A percentile compares a stretch with the other conserved stretches of the same genome.
phyloP scores from a whole-genome alignment of 2,888 invertebrate genomes.

The Conistra vaccinii region DNA sequence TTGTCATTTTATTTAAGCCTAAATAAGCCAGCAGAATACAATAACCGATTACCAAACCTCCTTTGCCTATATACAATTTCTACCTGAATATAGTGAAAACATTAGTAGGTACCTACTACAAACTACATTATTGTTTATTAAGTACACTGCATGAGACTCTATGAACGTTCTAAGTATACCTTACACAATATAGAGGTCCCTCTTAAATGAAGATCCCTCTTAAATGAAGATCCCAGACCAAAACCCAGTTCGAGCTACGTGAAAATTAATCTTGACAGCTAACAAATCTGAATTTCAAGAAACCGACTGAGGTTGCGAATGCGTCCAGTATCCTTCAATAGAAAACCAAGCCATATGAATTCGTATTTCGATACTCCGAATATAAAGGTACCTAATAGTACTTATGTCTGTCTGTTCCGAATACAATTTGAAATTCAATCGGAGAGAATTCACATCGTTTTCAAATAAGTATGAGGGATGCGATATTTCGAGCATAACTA shows the following conservation, averaged over 20 bases:
- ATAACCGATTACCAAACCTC: not conserved
- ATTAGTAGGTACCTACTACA: no score
- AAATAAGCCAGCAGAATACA: not conserved
- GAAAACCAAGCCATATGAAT: not conserved
- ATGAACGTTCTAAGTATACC: not conserved
- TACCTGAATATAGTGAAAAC: not conserved
- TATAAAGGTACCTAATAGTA: not conserved
- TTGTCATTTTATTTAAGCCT: not conserved
- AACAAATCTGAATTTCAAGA: constrained; percentile 11
- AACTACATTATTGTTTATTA: not conserved
- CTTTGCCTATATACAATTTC: not conserved
- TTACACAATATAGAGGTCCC: not conserved
- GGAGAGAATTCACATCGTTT: not conserved
- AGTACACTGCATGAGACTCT: not conserved
- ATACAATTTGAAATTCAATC: constrained; percentile 20
- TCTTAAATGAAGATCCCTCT: not conserved
- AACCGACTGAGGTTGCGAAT: not conserved
- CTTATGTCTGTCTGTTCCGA: not conserved
- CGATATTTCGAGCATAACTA: constrained; percentile 8
- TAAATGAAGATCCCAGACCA: not conserved
- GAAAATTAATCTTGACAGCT: not conserved
- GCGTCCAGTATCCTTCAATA: not conserved
- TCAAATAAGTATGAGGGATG: constrained; percentile 8
- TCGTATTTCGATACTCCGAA: constrained; percentile 16
- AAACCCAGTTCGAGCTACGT: not conserved